A percentile compares a stretch with the other conserved stretches of the same genome.
phyloP scores from a whole-genome alignment of 1,140 invertebrate species.

The Heliconius congener region DNA sequence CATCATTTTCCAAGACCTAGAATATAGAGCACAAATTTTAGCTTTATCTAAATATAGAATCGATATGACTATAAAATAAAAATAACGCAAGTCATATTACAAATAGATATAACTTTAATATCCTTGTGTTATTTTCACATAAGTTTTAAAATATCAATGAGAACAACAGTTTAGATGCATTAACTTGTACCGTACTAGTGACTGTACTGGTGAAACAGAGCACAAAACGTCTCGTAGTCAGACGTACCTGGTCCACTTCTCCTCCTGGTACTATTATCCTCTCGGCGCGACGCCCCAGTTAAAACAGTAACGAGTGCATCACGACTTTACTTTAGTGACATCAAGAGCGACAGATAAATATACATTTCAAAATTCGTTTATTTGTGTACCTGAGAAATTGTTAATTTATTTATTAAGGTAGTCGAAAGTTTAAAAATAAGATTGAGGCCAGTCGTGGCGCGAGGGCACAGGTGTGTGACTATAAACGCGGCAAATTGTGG shows the following conservation, averaged over 20 bases:
- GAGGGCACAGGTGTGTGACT: no score
- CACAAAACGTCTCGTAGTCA: constrained; percentile 56
- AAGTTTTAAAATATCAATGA: background rate
- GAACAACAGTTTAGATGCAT: background rate
- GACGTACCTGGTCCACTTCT: constrained; percentile 50
- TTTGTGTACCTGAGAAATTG: background rate
- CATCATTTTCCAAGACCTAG: background rate
- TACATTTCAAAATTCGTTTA: background rate
- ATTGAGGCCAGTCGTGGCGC: no score
- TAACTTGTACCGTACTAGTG: background rate
- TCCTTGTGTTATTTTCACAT: background rate
- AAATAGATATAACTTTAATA: no score
- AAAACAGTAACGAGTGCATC: constrained; percentile 48
- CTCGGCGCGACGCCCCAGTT: constrained; percentile 58
- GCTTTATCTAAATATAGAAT: no score
- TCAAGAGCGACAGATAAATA: constrained; percentile 5
- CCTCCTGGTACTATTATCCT: constrained; percentile 48
- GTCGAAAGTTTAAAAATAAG: background rate
- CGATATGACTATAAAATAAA: no score
- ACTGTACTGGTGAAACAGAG: constrained; percentile 57
- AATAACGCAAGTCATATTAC: no score
- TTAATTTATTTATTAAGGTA: background rate
- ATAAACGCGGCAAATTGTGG: no score
- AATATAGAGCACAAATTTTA: background rate
- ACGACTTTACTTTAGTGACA: constrained; percentile 29